phyloP scores from a whole-genome alignment of 2,113 vertebrate species.

The Ctenomys sociabilis region DNA sequence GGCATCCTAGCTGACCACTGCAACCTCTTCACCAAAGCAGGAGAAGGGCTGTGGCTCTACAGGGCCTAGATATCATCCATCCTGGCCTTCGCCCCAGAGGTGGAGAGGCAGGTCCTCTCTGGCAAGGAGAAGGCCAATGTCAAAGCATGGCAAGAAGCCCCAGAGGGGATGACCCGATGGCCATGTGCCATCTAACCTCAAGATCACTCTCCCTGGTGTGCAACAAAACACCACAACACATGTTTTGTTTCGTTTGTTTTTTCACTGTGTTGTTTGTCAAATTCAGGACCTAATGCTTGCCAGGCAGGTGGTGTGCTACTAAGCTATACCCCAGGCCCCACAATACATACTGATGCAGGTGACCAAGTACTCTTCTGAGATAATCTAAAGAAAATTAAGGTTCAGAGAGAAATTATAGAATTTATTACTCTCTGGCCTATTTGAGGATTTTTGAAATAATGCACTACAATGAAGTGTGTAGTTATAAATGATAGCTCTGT shows the following conservation, averaged over 20 bases:
- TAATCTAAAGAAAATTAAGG: not conserved
- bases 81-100: not conserved
- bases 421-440: not conserved
- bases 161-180: not conserved
- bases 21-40: not conserved
- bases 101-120: not conserved
- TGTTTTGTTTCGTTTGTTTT: no score
- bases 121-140: not conserved
- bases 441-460: not conserved
- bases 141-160: not conserved
- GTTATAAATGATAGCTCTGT: not conserved
- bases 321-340: no score
- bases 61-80: not conserved
- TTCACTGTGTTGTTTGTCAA: no score
- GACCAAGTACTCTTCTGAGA: not conserved
- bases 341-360: not conserved
- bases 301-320: no score
- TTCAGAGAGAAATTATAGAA: not conserved
- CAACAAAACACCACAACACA: not conserved
- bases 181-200: rapidly evolving
- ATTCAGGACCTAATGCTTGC: no score
- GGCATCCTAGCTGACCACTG: not conserved
- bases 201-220: not conserved
- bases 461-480: not conserved
- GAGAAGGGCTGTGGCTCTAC: not conserved